Percentiles rank a stretch among this genome's conserved stretches.
Conservation (phyloP, 2,888 invertebrate genomes). For the Geotrupes spiniger region DNA sequence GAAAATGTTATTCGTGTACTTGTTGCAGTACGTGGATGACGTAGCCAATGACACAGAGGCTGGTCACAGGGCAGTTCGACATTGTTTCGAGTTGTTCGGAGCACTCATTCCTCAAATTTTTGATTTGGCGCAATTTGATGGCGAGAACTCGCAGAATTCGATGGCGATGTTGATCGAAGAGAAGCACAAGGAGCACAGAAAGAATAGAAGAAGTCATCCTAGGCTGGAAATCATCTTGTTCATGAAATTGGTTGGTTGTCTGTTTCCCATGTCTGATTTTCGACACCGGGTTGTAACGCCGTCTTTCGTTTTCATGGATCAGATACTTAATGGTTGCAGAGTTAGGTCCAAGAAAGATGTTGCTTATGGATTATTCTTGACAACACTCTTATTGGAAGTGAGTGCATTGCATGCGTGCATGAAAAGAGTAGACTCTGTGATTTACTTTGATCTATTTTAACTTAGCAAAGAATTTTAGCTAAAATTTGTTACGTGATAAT, state of each 20-base stretch:
- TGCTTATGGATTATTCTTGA: slow-evolving; percentile 73
- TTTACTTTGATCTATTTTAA: no score
- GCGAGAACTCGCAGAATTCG: slow-evolving; percentile 64
- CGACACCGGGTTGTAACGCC: slow-evolving; percentile 87
- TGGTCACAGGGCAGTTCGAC: slow-evolving; percentile 43
- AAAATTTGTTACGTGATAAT: no score
- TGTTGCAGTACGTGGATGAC: slow-evolving; percentile 77
- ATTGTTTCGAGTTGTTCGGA: slow-evolving; percentile 59
- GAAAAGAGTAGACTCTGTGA: no score
- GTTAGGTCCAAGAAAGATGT: slow-evolving; percentile 66
- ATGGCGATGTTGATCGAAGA: slow-evolving; percentile 69
- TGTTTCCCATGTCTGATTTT: slow-evolving; percentile 90
- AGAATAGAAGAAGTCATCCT: slow-evolving; percentile 60
- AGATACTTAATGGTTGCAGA: slow-evolving; percentile 67
- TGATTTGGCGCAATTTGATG: slow-evolving; percentile 70
- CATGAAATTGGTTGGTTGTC: slow-evolving; percentile 74
- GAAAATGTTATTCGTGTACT: slow-evolving; percentile 68
- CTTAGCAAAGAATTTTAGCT: no score
- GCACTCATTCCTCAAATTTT: slow-evolving; percentile 53
- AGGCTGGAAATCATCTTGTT: slow-evolving; percentile 70
- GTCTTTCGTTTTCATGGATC: slow-evolving; percentile 76
- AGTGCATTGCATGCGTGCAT: no score
- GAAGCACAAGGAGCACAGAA: slow-evolving; percentile 65
- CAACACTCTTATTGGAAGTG: slow-evolving; percentile 71
- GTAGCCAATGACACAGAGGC: slow-evolving; percentile 43